phyloP scores from a whole-genome alignment of 92 coral and sea anemone genomes.

The Heteractis magnifica region DNA sequence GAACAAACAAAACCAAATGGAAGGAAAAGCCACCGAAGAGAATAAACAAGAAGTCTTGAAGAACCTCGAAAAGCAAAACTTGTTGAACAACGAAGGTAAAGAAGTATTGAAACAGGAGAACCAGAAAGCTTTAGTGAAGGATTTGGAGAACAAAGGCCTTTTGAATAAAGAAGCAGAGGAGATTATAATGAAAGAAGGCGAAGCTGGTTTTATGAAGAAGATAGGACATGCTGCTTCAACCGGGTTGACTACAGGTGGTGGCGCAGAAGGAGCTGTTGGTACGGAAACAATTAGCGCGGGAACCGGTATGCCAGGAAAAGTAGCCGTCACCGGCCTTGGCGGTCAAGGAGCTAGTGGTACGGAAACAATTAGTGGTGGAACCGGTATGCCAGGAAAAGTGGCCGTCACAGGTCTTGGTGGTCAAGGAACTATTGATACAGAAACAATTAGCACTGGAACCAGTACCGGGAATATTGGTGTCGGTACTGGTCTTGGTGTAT shows the following conservation, averaged over 20 bases:
- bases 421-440: background rate
- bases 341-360: background rate
- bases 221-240: slow-evolving; percentile 11
- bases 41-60: slow-evolving; percentile 37
- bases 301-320: too few relatives aligned
- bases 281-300: background rate
- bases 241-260: background rate
- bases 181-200: slow-evolving; percentile 32
- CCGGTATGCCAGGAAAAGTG: too few relatives aligned
- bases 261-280: slow-evolving; percentile 18
- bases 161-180: slow-evolving; percentile 32
- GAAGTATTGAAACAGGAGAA: slow-evolving; percentile 20
- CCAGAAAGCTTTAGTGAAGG: slow-evolving; percentile 26
- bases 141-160: slow-evolving; percentile 24
- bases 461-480: too few relatives aligned
- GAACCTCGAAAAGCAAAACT: slow-evolving; percentile 18
- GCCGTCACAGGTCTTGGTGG: background rate
- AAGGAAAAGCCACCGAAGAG: slow-evolving; percentile 41
- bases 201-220: slow-evolving; percentile 23
- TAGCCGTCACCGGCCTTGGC: too few relatives aligned
- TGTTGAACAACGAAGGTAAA: slow-evolving; percentile 31
- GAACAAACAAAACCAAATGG: slow-evolving; percentile 15
- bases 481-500: slow-evolving; percentile 6
- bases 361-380: too few relatives aligned
- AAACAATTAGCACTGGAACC: too few relatives aligned